phyloP scores from a whole-genome alignment of 2,797 vertebrate genomes.

The Arremon aurantiirostris region DNA sequence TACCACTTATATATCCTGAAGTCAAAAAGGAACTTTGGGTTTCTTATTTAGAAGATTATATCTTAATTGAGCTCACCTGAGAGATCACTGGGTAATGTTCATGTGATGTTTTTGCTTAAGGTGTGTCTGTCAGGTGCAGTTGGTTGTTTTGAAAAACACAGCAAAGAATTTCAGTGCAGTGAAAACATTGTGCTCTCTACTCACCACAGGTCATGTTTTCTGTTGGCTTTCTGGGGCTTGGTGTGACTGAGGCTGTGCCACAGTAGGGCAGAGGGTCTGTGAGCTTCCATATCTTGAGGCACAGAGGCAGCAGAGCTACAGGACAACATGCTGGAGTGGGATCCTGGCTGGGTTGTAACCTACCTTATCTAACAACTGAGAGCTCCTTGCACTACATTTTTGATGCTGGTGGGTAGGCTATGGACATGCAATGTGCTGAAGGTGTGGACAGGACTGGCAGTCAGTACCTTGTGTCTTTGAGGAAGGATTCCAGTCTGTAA shows the following conservation, averaged over 20 bases:
- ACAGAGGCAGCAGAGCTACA: neutral
- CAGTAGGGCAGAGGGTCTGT: neutral
- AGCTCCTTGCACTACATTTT: neutral
- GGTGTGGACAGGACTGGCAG: conserved; percentile 7
- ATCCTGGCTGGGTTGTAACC: neutral
- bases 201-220: neutral
- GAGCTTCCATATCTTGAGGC: rapidly evolving
- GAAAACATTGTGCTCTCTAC: conserved; percentile 11
- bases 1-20: neutral
- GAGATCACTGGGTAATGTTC: neutral
- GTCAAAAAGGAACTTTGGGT: neutral
- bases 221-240: neutral
- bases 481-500: neutral
- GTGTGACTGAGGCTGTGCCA: neutral
- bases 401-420: neutral
- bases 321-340: neutral
- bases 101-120: neutral
- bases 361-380: neutral
- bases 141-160: neutral
- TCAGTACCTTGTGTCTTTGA: neutral
- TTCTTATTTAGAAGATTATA: neutral
- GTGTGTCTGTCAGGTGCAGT: neutral
- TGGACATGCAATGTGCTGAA: neutral
- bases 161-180: neutral
- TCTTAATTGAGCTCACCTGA: neutral